Evolutionary conservation across 2,113 vertebrate species (phyloP), one percentile per base, ranked within the genome.

Genomic region (Numenius arquata): DNA sequence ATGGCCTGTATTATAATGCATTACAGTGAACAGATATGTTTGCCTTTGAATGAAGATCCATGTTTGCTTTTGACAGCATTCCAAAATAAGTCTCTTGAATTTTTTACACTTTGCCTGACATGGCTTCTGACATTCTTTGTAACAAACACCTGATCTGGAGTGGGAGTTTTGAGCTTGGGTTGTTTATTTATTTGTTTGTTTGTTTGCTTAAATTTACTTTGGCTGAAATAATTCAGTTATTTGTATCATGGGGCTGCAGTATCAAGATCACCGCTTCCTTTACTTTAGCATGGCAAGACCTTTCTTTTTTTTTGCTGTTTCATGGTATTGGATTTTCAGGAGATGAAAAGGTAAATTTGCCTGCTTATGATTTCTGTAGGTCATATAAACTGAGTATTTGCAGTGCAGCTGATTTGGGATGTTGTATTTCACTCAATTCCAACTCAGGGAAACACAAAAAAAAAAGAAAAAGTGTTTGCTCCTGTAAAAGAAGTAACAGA

Each of bases 1-100:
- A 71, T 86, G 88, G 30, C 27, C 16, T 40, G 18, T 52, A 74
- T 40, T 84, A 50, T 36, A 71, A 74, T 48, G 19, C 27, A 63
- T 67, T 72, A 48, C 34, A 77, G 36, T 67, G n/a, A 95, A 61
- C 16, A 76, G 58, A 82, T 72, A 85, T 9, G 22, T 77, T 90
- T 93, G 67, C 18, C 50, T 93, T 77, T 92, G 55, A 90, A 59
- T 21, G 91, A 68, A 58, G 15, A 66, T 85, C 47, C 78, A 58
- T 62, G 32, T 53, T 77, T 85, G 53, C 38, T 78, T 89, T 87
- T 90, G 53, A 90, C 55, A 93, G 32, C 59, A 70, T 71, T 88
- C 78, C 68, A 95, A 81, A 95, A 76, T 45, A 89, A 90, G n/a
- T 74, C 16, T 86, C n/a, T 80, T 95, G 36, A 80, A 75, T 67